Base-by-base conservation (phyloP, 2,797 vertebrate species). In the Eleutherodactylus coqui region DNA sequence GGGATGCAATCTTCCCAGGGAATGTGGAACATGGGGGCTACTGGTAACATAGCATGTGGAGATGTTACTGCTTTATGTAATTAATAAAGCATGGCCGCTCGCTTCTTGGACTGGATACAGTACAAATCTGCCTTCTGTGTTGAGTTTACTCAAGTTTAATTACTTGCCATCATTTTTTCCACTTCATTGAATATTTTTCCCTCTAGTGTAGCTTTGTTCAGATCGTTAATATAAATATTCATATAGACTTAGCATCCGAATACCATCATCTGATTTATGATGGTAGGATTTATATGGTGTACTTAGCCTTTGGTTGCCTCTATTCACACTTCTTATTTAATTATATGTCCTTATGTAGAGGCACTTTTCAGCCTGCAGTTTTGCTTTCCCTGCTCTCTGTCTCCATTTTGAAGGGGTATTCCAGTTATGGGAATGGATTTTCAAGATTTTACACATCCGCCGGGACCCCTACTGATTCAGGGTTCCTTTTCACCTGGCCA, bases 81-180 rank as follows among this genome's bases (percentile, higher is more conserved):
- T 83, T 73, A 75, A 83, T 73, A 58, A 72, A 73, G 81, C 49
- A 83, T 73, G 29, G 67, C 34, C 64, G 19, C n/a, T 21, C 64
- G 19, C n/a, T 21, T 21, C 49, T 58, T 73, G 49, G 81, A 49
- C n/a, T 32, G 69, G 34, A 27, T 43, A 73, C 81, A 55, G 27
- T 6, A 58, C 60, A 55, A 21, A 83, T 53, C 21, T 34, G 69
- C 43, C 67, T 58, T 53, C 19, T 77, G 32, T 58, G 19, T 58
- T 58, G 38, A 73, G 81, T 73, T 58, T 83, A 58, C 38, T 75
- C 49, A 55, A 82, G 36, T 83, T 75, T 83, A 73, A 83, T 83
- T 83, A 51, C 43, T 51, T 49, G 43, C 41, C 58, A 49, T 64
- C 53, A 84, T 73, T 76, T 77, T 84, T 76, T 75, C 72, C 82